Conservation (phyloP, 2,113 vertebrate species). For the Aegypius monachus region DNA sequence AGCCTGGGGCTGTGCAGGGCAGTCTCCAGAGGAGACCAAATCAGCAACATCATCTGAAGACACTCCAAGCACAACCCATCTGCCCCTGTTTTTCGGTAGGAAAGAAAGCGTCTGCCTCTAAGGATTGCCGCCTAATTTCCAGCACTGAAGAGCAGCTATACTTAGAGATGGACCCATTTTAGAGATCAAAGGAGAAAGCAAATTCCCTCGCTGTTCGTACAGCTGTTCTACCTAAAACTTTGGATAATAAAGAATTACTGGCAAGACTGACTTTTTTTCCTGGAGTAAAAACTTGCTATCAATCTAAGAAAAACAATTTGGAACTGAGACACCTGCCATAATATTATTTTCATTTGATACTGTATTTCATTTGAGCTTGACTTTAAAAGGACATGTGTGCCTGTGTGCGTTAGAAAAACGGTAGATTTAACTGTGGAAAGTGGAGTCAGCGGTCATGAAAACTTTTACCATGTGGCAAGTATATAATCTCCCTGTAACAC, state of each 20-base stretch:
- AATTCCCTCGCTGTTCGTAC: neutral
- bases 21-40: neutral
- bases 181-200: neutral
- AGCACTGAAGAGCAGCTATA: neutral
- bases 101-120: neutral
- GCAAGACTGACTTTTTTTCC: neutral
- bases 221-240: neutral
- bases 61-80: neutral
- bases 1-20: neutral
- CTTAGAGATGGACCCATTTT: neutral
- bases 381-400: neutral
- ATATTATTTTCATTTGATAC: conserved; percentile 27
- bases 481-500: conserved; percentile 18
- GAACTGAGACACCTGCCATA: conserved; percentile 13
- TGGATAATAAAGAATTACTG: neutral
- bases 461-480: conserved; percentile 36
- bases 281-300: neutral
- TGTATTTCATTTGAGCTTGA: conserved; percentile 14
- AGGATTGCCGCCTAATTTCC: neutral
- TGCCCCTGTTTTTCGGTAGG: neutral
- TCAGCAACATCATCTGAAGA: neutral
- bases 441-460: conserved; percentile 24
- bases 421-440: conserved; percentile 8
- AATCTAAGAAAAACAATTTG: conserved; percentile 33
- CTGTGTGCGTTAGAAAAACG: neutral